phyloP scores from a whole-genome alignment of 2,113 vertebrate genomes.

The Cyanoderma ruficeps region DNA sequence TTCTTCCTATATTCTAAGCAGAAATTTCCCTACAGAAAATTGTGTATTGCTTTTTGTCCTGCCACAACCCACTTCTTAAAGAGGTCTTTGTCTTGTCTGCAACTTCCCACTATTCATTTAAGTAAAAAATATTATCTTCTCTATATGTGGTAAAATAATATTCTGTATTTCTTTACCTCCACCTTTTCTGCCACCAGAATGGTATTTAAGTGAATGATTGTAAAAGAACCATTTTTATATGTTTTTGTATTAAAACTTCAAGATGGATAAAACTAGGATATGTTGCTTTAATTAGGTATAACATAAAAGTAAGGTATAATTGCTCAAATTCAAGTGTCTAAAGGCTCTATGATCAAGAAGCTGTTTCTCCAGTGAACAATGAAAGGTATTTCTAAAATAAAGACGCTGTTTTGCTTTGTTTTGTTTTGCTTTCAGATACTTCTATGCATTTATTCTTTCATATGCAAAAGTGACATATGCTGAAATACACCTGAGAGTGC shows the following conservation, averaged over 20 bases:
- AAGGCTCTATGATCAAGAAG: neutral
- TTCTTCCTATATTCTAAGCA: neutral
- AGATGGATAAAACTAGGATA: neutral
- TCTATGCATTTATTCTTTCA: conserved; percentile 14
- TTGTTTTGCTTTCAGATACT: conserved; percentile 6
- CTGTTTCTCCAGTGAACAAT: neutral
- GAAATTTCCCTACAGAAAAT: neutral
- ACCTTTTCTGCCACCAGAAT: neutral
- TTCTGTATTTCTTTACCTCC: neutral
- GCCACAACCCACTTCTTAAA: neutral
- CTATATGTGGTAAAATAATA: neutral
- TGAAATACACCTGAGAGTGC: conserved; percentile 18
- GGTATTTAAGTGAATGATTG: neutral
- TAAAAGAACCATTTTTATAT: neutral
- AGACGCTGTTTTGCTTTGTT: neutral
- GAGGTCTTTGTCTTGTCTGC: neutral
- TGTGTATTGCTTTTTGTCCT: neutral
- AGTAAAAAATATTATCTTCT: neutral
- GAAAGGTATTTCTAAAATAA: conserved; percentile 16
- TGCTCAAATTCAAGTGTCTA: neutral
- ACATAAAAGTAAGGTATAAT: conserved; percentile 14
- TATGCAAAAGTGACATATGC: neutral
- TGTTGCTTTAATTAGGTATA: neutral
- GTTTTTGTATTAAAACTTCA: neutral
- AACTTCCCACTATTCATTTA: neutral